Conservation (phyloP, 2,888 invertebrate species). For the Cantharis rufa region DNA sequence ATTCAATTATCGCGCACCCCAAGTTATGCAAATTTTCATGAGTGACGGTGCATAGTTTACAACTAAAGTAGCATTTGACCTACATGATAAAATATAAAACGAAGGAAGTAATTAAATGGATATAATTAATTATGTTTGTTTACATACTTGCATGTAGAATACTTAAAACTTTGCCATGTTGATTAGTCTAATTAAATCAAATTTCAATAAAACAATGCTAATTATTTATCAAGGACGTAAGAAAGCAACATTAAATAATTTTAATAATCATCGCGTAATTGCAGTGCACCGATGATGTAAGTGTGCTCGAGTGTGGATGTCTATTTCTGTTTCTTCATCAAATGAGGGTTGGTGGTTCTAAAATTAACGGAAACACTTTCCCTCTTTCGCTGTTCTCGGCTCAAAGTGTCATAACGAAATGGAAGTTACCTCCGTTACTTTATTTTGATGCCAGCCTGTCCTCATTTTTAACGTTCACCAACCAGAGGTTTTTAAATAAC, state of each 20-base stretch:
- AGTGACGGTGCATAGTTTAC: not conserved
- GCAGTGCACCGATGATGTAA: not conserved
- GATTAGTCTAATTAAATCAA: not conserved
- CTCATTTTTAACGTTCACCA: conserved; percentile 12
- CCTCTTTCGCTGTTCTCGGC: not conserved
- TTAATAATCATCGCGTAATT: not conserved
- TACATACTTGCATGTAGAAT: not conserved
- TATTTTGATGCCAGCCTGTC: conserved; percentile 4
- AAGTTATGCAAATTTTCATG: not conserved
- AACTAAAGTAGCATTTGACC: not conserved
- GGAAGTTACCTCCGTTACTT: not conserved
- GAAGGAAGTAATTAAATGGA: not conserved
- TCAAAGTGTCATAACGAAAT: not conserved
- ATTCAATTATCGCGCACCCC: not conserved
- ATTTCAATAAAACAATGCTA: not conserved
- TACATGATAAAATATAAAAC: not conserved
- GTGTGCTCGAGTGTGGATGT: not conserved
- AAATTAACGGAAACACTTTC: not conserved
- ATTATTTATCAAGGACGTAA: not conserved
- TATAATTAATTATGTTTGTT: not conserved
- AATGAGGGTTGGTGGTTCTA: not conserved
- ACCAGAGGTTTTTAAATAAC: conserved; percentile 10
- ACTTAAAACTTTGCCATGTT: not conserved
- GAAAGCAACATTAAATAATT: not conserved
- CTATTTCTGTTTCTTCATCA: not conserved